phyloP scores from a whole-genome alignment of 2,797 vertebrate genomes.

The Myiothlypis coronata region DNA sequence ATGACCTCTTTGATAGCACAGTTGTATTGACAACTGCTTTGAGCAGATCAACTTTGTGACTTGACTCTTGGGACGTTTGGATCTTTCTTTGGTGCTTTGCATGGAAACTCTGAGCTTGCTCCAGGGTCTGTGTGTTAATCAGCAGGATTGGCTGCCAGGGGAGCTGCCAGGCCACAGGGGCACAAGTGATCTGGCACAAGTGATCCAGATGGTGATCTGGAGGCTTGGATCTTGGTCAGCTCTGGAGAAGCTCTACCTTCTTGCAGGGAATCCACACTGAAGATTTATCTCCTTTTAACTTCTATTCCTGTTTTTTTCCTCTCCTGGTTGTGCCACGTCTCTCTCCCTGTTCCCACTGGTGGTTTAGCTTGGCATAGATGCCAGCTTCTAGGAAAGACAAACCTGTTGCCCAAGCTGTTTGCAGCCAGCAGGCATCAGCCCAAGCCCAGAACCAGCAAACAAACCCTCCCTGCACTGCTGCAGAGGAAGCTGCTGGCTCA shows the following conservation, averaged over 20 bases:
- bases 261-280: neutral
- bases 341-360: rapidly evolving
- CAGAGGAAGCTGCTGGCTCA: neutral
- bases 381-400: conserved; percentile 1
- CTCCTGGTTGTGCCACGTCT: neutral
- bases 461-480: neutral
- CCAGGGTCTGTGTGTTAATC: neutral
- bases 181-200: neutral
- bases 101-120: neutral
- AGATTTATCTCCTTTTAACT: neutral
- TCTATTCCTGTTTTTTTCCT: neutral
- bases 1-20: neutral
- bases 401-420: neutral
- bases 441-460: neutral
- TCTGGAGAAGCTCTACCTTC: neutral
- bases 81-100: neutral
- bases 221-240: neutral
- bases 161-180: neutral
- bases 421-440: neutral
- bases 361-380: neutral
- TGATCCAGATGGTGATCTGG: neutral
- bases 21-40: neutral
- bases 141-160: neutral
- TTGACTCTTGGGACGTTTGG: neutral
- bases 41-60: neutral